phyloP scores from a whole-genome alignment of 1,140 invertebrate species.

The Nautilus pompilius region DNA sequence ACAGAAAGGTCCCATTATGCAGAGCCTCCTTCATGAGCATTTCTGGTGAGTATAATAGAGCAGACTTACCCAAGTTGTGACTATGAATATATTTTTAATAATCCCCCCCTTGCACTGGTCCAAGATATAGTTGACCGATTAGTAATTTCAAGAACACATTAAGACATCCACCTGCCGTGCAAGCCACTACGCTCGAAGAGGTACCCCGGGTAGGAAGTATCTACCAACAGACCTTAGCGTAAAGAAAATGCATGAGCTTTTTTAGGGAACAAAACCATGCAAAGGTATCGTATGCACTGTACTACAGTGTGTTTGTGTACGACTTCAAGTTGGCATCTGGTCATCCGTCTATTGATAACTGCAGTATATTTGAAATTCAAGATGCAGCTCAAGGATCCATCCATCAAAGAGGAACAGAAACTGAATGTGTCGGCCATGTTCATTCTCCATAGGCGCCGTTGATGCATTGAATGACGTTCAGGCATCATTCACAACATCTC shows the following conservation, averaged over 20 bases:
- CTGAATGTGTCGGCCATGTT: background rate
- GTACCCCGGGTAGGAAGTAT: constrained; percentile 6
- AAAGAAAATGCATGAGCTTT: constrained; percentile 4
- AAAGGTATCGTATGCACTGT: constrained; percentile 4
- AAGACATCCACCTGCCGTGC: constrained; percentile 3
- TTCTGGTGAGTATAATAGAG: too few species aligned
- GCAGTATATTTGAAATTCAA: background rate
- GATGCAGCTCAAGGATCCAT: background rate
- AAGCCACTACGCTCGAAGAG: constrained; percentile 6
- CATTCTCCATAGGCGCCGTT: constrained; percentile 3
- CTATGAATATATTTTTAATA: too few species aligned
- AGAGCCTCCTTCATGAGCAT: too few species aligned
- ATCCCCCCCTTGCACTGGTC: too few species aligned
- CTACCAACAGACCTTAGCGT: constrained; percentile 7
- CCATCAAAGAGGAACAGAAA: background rate
- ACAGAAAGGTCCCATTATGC: too few species aligned
- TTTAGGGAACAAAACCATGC: constrained; percentile 8
- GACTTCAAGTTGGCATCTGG: constrained; percentile 14
- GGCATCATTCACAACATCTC: constrained; percentile 3
- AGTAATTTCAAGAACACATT: constrained; percentile 7
- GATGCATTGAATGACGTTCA: too few species aligned
- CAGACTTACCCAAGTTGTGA: too few species aligned
- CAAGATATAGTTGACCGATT: too few species aligned
- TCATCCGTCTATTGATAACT: constrained; percentile 3
- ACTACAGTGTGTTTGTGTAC: constrained; percentile 6